Evolutionary conservation across 2,888 invertebrate genomes (phyloP), one percentile per base, ranked within the genome.

Genomic region (Amphipyra tragopoginis): DNA sequence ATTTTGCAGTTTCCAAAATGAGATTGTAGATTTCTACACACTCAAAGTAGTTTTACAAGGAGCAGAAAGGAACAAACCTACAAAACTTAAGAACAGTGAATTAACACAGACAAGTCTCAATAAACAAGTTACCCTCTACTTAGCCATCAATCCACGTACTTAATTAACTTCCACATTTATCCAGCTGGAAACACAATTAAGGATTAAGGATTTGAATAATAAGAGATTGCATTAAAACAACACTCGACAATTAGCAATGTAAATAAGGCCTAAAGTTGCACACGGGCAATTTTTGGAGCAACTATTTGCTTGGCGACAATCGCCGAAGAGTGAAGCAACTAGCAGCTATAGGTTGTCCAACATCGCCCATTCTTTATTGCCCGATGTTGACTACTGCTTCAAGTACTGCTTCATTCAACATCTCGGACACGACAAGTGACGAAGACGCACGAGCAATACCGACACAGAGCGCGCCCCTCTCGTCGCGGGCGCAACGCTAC

Each of bases 211-310:
- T 80, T 71, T 75, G 79, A 83, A 76, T 68, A 83, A 76, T 68
- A 63, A 76, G 73, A 75, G 75, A 81, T 84, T 80, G 82, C 81
- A 83, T 81, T 76, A 75, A 73, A 80, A 79, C 76, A 75, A 79
- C 75, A 72, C 68, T 77, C 45, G 48, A 72, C 77, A 83, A 87
- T 86, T 84, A 84, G 82, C 80, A 84, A 80, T 86, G 86, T 81
- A 84, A 84, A 84, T 86, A 80, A 65, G 72, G 26, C 10, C 36
- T 40, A 7, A 29, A 29, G 29, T 0, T 29, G 29, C 5, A 29
- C 5, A 29, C 29, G 29, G 5, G 29, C 29, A 29, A 29, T 29
- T 29, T 29, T 29, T 7, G 5, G 29, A 29, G 29, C 29, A 29
- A 29, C 21, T 21, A 29, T 4, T 29, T 29, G 29, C 5, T 29